Conservation (phyloP, 2,888 invertebrate species). For the Drosophila antonietae region DNA sequence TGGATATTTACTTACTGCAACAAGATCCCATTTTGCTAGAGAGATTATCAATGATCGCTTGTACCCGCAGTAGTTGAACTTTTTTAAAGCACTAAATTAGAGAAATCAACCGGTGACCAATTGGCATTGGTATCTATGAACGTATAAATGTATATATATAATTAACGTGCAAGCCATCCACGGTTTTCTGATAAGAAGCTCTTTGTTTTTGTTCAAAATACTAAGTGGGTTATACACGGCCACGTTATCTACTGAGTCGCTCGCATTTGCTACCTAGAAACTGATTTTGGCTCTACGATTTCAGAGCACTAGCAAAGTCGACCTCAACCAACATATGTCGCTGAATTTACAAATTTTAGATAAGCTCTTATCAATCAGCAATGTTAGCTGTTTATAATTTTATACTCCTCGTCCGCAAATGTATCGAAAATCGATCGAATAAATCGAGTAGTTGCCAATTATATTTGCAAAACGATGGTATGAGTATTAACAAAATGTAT, state of each 20-base stretch:
- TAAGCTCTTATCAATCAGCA: constrained; percentile 63
- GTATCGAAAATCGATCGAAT: constrained; percentile 29
- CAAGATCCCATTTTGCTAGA: constrained; percentile 67
- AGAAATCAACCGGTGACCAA: constrained; percentile 74
- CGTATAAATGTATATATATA: constrained; percentile 31
- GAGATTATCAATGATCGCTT: constrained; percentile 16
- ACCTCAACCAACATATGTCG: constrained; percentile 13
- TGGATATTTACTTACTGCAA: constrained; percentile 59
- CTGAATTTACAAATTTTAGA: constrained; percentile 60
- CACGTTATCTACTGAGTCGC: constrained; percentile 41
- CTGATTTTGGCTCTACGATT: constrained; percentile 19
- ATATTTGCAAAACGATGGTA: not conserved
- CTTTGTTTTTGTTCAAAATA: constrained; percentile 69
- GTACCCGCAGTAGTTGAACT: constrained; percentile 42
- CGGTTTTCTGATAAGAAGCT: constrained; percentile 62
- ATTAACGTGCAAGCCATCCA: constrained; percentile 61
- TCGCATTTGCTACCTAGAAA: constrained; percentile 21
- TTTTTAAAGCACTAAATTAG: constrained; percentile 65
- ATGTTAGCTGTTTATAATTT: constrained; percentile 31
- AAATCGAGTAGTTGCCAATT: constrained; percentile 14
- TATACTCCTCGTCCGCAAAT: constrained; percentile 17
- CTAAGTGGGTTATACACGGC: constrained; percentile 71
- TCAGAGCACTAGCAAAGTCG: constrained; percentile 52
- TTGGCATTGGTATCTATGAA: constrained; percentile 47
- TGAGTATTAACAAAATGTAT: too few species aligned